Evolutionary conservation across 2,888 invertebrate species (phyloP), one percentile per base, ranked within the genome.

Genomic region (Andricus curvator): DNA sequence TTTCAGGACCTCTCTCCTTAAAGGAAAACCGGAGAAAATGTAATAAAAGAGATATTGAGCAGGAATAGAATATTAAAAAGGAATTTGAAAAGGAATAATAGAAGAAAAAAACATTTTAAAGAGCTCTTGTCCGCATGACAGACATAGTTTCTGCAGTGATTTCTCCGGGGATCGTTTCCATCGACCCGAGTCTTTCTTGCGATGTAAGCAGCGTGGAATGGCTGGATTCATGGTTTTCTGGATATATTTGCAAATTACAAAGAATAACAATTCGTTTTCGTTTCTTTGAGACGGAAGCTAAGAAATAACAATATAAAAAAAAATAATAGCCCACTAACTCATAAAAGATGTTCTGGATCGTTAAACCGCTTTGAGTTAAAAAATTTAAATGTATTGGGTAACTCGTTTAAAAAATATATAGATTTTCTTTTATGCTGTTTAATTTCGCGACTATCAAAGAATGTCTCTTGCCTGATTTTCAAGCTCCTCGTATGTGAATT

Each of bases 121-220:
- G 56, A 56, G 51, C 33, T 56, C 56, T 74, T 33, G 56, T 74
- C n/a, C 74, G 56, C 74, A 37, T 74, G 74, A 74, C 33, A 74
- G 74, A 60, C 56, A 74, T 74, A 74, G 56, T 74, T 74, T 74
- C 74, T 74, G 56, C 56, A 74, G 74, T 74, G 74, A 74, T 74
- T 74, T 74, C 74, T 74, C 74, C 20, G 33, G 74, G 74, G 74
- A 74, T 74, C 56, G 33, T 74, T 74, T 74, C 33, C 56, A 74
- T 74, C 74, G 56, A 74, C 13, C 56, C 74, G 6, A n/a, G 51
- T 33, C 17, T 74, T 70, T 70, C n/a, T 56, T 33, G 51, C 56
- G 33, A 33, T 29, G 15, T 74, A 74, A 74, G 56, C 56, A 74
- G 29, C 4, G 64, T 64, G 29, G 64, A 64, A 64, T 64, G 2